A percentile compares a stretch with the other conserved stretches of the same genome.
phyloP scores from a whole-genome alignment of 2,113 vertebrate species.

The Uria aalge region DNA sequence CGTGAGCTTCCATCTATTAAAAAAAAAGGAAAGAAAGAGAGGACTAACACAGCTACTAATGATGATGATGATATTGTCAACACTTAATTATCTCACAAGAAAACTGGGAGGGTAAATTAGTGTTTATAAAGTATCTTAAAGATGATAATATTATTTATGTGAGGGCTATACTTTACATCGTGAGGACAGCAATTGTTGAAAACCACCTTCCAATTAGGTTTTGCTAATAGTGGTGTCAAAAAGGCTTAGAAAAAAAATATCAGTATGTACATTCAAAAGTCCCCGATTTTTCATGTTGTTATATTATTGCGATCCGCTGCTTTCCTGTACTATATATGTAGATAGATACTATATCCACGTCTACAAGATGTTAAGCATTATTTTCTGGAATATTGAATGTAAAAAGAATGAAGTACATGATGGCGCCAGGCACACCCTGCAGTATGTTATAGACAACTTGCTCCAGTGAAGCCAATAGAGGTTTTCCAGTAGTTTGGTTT shows the following conservation, averaged over 20 bases:
- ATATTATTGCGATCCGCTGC: not conserved
- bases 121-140: slow-evolving; percentile 44
- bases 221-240: not conserved
- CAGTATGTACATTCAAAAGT: not conserved
- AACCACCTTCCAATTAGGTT: slow-evolving; percentile 34
- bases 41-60: not conserved
- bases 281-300: not conserved
- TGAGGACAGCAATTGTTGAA: slow-evolving; percentile 2
- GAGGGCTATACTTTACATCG: not conserved
- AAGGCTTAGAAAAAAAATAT: not conserved
- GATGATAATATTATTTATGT: not conserved
- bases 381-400: not conserved
- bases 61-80: slow-evolving; percentile 1
- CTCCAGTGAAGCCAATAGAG: not conserved
- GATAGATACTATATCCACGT: not conserved
- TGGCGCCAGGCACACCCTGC: not conserved
- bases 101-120: slow-evolving; percentile 18
- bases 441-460: not conserved
- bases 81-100: slow-evolving; percentile 17
- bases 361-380: not conserved
- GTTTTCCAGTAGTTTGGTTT: not conserved
- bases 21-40: not conserved
- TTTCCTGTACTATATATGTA: not conserved
- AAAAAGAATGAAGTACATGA: not conserved
- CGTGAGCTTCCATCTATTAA: not conserved